Conservation (phyloP, 2,113 vertebrate genomes). For the Vidua macroura region DNA sequence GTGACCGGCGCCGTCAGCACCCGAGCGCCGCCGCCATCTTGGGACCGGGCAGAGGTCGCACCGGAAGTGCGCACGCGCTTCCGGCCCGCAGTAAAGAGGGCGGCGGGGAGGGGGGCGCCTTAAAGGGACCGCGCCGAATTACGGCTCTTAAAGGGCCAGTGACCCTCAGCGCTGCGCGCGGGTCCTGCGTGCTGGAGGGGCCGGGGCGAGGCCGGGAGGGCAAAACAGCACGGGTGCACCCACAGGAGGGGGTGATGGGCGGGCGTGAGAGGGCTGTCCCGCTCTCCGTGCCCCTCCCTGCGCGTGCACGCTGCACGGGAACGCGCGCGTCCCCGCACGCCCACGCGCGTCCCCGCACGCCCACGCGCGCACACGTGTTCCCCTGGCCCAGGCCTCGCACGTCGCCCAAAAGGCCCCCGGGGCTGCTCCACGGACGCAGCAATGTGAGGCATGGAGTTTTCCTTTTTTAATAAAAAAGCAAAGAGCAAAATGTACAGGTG, state of each 20-base stretch:
- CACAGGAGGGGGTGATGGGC: not conserved
- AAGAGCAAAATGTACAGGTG: slow-evolving; percentile 1
- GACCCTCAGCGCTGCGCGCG: rapidly evolving
- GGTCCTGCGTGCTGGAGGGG: rapidly evolving
- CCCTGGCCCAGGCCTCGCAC: not conserved
- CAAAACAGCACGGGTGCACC: not conserved
- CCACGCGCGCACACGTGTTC: not conserved
- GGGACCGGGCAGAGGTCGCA: not conserved
- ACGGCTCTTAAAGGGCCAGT: not conserved
- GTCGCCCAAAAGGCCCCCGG: rapidly evolving
- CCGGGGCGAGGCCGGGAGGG: not conserved
- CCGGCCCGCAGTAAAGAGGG: not conserved
- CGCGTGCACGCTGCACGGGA: rapidly evolving
- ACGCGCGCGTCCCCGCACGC: rapidly evolving
- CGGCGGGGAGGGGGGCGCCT: not conserved
- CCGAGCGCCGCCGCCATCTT: not conserved
- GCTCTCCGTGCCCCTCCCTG: too few species aligned
- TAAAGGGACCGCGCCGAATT: not conserved
- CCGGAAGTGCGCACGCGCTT: rapidly evolving
- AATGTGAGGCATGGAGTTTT: not conserved
- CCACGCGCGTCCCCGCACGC: not conserved
- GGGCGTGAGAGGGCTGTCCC: not conserved
- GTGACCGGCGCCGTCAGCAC: not conserved
- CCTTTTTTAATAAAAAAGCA: slow-evolving; percentile 47
- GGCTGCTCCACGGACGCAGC: not conserved